A percentile compares a stretch with the other conserved stretches of the same genome.
These are phyloP conservation scores for Beroe forskalii DNA, from an alignment of 37 sponge, comb jelly and placozoan species.

Conservation along the genomic window DNA sequence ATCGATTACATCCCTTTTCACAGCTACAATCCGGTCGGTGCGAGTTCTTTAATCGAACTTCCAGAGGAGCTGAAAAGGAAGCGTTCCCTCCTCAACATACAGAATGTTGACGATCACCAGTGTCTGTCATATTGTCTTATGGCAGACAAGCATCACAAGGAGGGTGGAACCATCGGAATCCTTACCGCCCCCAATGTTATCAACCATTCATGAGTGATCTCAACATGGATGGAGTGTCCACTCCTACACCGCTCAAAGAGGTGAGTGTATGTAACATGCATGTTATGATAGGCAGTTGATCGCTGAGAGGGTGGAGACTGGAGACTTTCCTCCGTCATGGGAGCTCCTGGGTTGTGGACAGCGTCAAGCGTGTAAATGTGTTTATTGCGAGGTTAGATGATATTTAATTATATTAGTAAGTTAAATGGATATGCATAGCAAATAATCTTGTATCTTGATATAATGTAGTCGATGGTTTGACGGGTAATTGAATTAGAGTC, in stretches of 20 bases:
- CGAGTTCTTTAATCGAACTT: neutral
- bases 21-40: neutral
- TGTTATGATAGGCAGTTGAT: neutral
- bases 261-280: no score
- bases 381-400: neutral
- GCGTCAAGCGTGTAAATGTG: neutral
- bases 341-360: neutral
- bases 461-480: no score
- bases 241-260: neutral
- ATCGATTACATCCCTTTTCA: no score
- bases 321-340: neutral
- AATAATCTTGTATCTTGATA: no score
- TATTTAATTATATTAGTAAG: no score
- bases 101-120: neutral
- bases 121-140: neutral
- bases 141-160: neutral
- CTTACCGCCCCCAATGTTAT: neutral
- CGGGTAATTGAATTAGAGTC: no score
- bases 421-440: no score
- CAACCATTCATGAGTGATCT: neutral
- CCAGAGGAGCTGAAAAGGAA: neutral
- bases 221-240: neutral
- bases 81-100: constrained; percentile 1
- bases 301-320: neutral
- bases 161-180: neutral